These are phyloP conservation scores for Drosophila lacicola DNA, from an alignment of 2,888 invertebrate species.

Conservation along the genomic window DNA sequence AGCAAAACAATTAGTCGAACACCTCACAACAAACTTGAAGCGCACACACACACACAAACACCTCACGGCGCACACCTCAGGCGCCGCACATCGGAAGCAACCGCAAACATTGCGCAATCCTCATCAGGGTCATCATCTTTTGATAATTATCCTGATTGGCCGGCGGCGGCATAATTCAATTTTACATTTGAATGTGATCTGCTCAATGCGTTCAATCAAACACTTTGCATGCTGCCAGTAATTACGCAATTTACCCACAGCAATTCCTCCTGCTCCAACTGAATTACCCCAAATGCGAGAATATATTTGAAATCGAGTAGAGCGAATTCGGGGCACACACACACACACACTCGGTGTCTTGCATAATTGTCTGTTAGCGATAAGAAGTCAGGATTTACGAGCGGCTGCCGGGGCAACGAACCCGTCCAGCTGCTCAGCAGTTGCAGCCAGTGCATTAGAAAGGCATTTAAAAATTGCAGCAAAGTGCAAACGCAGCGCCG, in stretches of 20 bases:
- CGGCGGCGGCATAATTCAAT: slow-evolving; percentile 60
- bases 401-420: slow-evolving; percentile 32
- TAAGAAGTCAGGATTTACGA: slow-evolving; percentile 50
- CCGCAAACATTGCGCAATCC: slow-evolving; percentile 5
- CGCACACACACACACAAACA: neutral
- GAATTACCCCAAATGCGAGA: too few species aligned
- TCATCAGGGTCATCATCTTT: neutral
- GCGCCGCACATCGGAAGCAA: neutral
- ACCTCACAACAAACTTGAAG: slow-evolving; percentile 27
- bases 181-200: slow-evolving; percentile 61
- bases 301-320: too few species aligned
- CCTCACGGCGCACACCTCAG: neutral
- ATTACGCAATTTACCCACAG: slow-evolving; percentile 47
- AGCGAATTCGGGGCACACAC: slow-evolving; percentile 1
- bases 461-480: slow-evolving; percentile 57
- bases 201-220: slow-evolving; percentile 60
- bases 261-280: neutral
- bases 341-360: neutral
- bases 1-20: slow-evolving; percentile 69
- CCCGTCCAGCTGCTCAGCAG: slow-evolving; percentile 21
- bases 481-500: slow-evolving; percentile 72
- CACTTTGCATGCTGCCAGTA: slow-evolving; percentile 48
- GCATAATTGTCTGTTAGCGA: slow-evolving; percentile 34
- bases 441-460: slow-evolving; percentile 46
- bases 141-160: slow-evolving; percentile 10